Base-by-base conservation (phyloP, 2,797 vertebrate genomes). In the Rhynchonycteris naso region DNA sequence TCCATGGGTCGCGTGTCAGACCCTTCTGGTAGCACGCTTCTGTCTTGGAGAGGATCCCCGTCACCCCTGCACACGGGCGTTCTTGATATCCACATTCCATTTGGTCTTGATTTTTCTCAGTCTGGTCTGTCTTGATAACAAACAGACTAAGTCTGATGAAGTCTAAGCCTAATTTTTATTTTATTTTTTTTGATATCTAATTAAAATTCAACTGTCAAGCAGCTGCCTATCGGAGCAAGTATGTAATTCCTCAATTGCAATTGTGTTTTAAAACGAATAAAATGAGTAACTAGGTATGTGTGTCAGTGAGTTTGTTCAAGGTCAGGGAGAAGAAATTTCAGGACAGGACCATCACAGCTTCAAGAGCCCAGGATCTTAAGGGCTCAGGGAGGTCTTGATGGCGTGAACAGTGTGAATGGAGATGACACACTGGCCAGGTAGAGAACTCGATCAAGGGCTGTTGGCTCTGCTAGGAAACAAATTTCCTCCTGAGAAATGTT, bases 401-500 rank as follows among this genome's bases (percentile, higher is more conserved):
- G 3, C 7, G 0, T 47, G 30, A 10, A 47, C 33, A 15, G 30
- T 30, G 66, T 19, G 14, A 24, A 1, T 1, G 19, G 22, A 28
- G 22, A 4, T 18, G 30, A 30, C 9, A 30, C 9, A 16, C 4
- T 65, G 35, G 68, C 68, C 68, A 58, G 24, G 24, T 7, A 9
- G 35, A 50, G 33, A 47, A 74, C 7, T 13, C 2, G 52, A 33
- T 7, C 22, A 28, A 74, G 66, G 35, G 9, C 24, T 6, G 8
- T 30, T 22, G n/a, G 5, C 33, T 19, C 0, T 4, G 7, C 28
- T 1, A 4, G 7, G 18, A 16, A 3, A 0, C 9, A 18, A 6
- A 4, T 19, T 30, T 76, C 61, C 61, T 18, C 13, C 26, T 33
- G 21, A 88, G 35, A 59, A 83, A 30, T 14, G 8, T 54, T 43